Evolutionary conservation across 2,113 vertebrate species (phyloP).

Genomic region (Sceloporus tristichus): DNA sequence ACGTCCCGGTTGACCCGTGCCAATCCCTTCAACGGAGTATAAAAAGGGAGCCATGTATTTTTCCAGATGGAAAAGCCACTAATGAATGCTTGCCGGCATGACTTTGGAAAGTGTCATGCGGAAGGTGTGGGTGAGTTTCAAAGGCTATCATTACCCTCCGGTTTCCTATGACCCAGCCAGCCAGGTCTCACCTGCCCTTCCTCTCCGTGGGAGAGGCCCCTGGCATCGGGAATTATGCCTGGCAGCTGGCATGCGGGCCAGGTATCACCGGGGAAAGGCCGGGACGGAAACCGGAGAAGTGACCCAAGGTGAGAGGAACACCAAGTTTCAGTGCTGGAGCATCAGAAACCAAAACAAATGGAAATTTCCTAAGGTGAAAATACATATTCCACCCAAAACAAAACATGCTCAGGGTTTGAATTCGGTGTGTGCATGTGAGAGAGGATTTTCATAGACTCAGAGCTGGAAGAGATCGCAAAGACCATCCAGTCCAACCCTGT

Average conservation of each 20-base stretch:
- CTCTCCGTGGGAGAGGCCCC: constrained; percentile 38
- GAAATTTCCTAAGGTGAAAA: background rate
- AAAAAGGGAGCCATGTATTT: background rate
- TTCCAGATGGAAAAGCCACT: constrained; percentile 54
- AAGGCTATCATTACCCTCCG: constrained; percentile 65
- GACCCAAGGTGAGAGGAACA: background rate
- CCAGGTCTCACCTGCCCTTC: constrained; percentile 40
- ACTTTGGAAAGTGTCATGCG: constrained; percentile 64
- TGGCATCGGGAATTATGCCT: accelerated
- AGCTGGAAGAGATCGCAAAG: too few species aligned
- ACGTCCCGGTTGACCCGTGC: background rate
- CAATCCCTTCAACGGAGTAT: background rate
- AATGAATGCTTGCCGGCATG: constrained; percentile 56
- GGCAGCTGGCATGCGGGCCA: background rate
- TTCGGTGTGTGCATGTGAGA: too few species aligned
- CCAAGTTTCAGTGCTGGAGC: background rate
- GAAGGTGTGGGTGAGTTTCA: constrained; percentile 65
- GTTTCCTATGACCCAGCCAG: constrained; percentile 71
- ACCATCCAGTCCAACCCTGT: too few species aligned
- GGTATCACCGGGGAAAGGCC: background rate
- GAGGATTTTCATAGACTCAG: too few species aligned
- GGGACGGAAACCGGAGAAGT: background rate
- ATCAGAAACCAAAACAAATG: background rate
- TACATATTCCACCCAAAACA: background rate
- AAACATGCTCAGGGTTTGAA: too few species aligned